Conservation (phyloP, 2,888 invertebrate species). For the Drosophila maculinotata region DNA sequence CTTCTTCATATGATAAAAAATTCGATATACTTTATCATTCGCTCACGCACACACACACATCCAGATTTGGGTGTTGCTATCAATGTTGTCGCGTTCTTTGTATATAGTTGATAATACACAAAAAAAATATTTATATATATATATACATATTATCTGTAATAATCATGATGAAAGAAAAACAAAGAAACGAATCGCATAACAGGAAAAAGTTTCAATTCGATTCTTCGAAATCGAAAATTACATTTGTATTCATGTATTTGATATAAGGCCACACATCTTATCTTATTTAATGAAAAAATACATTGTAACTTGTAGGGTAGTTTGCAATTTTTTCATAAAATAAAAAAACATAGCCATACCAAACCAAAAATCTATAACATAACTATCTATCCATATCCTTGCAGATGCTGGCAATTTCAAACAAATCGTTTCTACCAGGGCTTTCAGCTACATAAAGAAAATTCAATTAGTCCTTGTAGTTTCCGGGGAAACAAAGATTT, state of each 20-base stretch:
- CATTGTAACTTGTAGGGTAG: slow-evolving; percentile 60
- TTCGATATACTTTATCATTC: slow-evolving; percentile 26
- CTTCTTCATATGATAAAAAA: slow-evolving; percentile 20
- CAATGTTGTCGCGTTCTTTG: slow-evolving; percentile 46
- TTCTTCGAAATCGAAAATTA: slow-evolving; percentile 33
- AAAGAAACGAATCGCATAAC: slow-evolving; percentile 27
- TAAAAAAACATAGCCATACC: slow-evolving; percentile 62
- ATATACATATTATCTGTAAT: slow-evolving; percentile 23
- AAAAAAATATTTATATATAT: slow-evolving; percentile 38
- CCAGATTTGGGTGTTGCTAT: slow-evolving; percentile 30
- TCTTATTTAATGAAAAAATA: slow-evolving; percentile 48
- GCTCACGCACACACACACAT: slow-evolving; percentile 9
- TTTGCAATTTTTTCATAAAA: slow-evolving; percentile 61
- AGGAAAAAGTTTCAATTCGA: slow-evolving; percentile 36
- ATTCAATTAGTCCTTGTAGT: no score
- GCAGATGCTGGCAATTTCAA: no score
- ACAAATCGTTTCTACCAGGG: no score
- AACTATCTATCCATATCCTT: no score
- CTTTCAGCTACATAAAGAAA: no score
- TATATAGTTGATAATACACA: slow-evolving; percentile 65
- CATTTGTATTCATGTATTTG: slow-evolving; percentile 47
- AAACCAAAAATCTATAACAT: slow-evolving; percentile 12
- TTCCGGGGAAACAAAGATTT: no score
- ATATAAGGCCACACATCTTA: slow-evolving; percentile 51
- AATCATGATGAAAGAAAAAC: slow-evolving; percentile 17